Evolutionary conservation across 2,113 vertebrate species (phyloP), one percentile per base, ranked within the genome.

Genomic region (Sceloporus undulatus): DNA sequence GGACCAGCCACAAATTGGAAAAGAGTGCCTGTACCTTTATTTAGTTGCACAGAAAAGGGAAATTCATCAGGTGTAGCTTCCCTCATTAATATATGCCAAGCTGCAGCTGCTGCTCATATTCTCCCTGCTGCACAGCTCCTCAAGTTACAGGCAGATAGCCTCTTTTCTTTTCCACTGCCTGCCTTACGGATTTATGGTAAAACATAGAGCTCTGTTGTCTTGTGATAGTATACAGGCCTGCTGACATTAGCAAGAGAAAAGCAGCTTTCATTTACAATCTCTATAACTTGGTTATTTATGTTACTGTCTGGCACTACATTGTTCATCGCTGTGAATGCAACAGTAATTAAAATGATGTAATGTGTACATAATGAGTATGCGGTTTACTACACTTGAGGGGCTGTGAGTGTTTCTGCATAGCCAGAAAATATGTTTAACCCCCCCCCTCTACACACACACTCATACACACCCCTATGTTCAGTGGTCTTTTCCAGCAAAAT

Each of bases 341-440:
- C 1, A 92, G 62, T 87, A 92, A 94, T 92, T 96, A 94, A 95
- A 96, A 93, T 6, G 85, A 96, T 85, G 90, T 85, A 92, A 94
- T 91, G 76, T 93, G 76, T 80, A 87, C 85, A 92, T 90, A 93
- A 93, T 89, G 93, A 94, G 65, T 83, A 40, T 62, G 71, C 54
- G 21, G 92, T 91, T 91, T 94, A 91, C 92, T 92, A 91, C 85
- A 94, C 85, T 91, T 56, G 92, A 86, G 80, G 71, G 83, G 62
- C 62, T 76, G 89, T 42, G 23, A 38, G 75, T 23, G 13, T 89
- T 92, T 93, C 91, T 85, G 7, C 38, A 84, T 85, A 76, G 48
- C 82, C 80, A 1, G 34, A 94, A 62, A 92, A 90, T 94, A 93
- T 92, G 94, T 95, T 91, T 81, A 93, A 93, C 89, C 29, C 13